Evolutionary conservation across 2,113 vertebrate species (phyloP).

Genomic region (Clarias gariepinus): DNA sequence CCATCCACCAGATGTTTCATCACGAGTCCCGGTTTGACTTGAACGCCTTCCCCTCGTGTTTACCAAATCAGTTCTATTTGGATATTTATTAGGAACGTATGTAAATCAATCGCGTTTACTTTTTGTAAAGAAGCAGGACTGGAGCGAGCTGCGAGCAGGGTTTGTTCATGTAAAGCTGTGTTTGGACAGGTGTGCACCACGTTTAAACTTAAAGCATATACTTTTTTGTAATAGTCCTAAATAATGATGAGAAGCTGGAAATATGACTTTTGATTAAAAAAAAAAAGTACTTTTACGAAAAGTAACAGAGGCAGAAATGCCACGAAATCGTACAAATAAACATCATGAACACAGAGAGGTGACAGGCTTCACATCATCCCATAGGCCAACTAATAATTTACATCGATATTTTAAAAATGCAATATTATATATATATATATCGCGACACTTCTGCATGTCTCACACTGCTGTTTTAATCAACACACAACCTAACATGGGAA

Average conservation of each 20-base stretch:
- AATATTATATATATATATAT: background rate
- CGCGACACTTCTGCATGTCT: no score
- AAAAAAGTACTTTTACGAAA: background rate
- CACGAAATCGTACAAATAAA: background rate
- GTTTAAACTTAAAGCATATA: background rate
- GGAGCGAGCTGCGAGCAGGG: constrained; percentile 50
- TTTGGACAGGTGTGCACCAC: constrained; percentile 70
- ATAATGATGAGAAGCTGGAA: background rate
- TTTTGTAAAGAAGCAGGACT: constrained; percentile 56
- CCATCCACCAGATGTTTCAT: no score
- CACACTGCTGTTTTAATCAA: no score
- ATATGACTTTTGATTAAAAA: background rate
- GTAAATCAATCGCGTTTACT: background rate
- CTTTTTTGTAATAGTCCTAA: no score
- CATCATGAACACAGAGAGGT: background rate
- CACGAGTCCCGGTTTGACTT: no score
- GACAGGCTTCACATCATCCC: background rate
- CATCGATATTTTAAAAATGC: background rate
- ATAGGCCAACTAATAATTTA: background rate
- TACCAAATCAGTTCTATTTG: background rate
- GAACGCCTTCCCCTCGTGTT: background rate
- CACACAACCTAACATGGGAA: no score
- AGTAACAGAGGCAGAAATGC: background rate
- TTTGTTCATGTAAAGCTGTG: constrained; percentile 64
- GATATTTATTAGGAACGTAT: background rate